Conservation (phyloP, 2,888 invertebrate genomes). For the Altica lythri region DNA sequence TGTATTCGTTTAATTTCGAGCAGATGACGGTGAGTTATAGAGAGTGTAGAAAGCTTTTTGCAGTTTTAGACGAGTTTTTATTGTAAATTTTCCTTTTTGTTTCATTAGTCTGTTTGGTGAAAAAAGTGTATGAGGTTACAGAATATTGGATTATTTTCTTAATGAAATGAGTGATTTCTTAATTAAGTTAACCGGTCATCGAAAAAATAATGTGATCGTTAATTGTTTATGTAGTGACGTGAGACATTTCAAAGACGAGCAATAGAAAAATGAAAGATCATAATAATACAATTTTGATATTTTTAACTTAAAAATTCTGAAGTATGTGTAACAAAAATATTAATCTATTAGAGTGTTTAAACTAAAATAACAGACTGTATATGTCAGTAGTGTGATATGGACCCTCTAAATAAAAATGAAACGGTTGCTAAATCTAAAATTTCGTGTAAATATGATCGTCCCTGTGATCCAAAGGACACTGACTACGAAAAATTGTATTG, state of each 20-base stretch:
- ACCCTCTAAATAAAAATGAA: conserved; percentile 48
- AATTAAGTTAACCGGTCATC: not conserved
- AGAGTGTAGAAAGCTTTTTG: conserved; percentile 50
- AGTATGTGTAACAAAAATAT: conserved; percentile 48
- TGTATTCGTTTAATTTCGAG: conserved; percentile 21
- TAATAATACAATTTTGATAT: conserved; percentile 18
- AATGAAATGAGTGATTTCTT: not conserved
- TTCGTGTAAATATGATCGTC: conserved; percentile 55
- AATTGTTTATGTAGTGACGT: conserved; percentile 31
- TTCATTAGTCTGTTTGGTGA: conserved; percentile 44
- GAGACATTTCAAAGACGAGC: too few species aligned
- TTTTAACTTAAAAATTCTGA: conserved; percentile 34
- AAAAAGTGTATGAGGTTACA: conserved; percentile 26
- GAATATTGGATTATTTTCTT: conserved; percentile 1
- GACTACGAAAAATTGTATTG: conserved; percentile 54
- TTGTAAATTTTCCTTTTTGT: too few species aligned
- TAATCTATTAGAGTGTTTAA: conserved; percentile 47
- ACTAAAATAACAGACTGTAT: conserved; percentile 47
- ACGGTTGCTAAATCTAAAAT: conserved; percentile 44
- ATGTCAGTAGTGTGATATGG: conserved; percentile 44
- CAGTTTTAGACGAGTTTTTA: conserved; percentile 35
- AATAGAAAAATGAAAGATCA: conserved; percentile 31
- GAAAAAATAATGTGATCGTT: conserved; percentile 19
- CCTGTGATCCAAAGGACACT: conserved; percentile 54
- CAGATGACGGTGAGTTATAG: conserved; percentile 42